phyloP scores from a whole-genome alignment of 2,113 vertebrate genomes.

The Zosterops japonicus region DNA sequence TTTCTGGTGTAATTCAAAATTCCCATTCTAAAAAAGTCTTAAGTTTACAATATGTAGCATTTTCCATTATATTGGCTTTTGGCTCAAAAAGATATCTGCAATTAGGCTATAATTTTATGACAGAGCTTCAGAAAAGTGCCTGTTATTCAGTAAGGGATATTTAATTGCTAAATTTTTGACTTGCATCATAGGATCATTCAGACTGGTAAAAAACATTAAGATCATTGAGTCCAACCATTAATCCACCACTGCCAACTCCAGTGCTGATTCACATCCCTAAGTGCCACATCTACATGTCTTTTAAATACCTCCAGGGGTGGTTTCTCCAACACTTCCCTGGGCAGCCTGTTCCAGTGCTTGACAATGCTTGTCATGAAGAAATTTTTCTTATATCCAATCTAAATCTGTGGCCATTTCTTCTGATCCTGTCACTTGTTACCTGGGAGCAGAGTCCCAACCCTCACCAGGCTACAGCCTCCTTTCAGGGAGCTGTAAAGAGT shows the following conservation, averaged over 20 bases:
- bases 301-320: background rate
- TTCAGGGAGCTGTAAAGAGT: background rate
- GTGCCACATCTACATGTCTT: background rate
- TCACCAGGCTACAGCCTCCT: background rate
- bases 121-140: background rate
- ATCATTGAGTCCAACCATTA: background rate
- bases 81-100: background rate
- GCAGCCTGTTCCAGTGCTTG: background rate
- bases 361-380: background rate
- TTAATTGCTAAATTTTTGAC: background rate
- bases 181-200: background rate
- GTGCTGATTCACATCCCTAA: background rate
- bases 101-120: background rate
- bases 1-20: background rate
- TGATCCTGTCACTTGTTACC: background rate
- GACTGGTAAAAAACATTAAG: background rate
- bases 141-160: background rate
- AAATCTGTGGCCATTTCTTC: background rate
- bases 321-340: background rate
- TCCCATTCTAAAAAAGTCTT: background rate
- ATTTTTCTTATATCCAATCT: background rate
- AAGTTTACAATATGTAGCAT: background rate
- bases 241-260: background rate
- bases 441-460: rapidly evolving
- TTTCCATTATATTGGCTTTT: background rate